Percentiles rank a stretch among this genome's conserved stretches.
Evolutionary conservation across 2,797 vertebrate species (phyloP).

Genomic region (Acrocephalus scirpaceus): DNA sequence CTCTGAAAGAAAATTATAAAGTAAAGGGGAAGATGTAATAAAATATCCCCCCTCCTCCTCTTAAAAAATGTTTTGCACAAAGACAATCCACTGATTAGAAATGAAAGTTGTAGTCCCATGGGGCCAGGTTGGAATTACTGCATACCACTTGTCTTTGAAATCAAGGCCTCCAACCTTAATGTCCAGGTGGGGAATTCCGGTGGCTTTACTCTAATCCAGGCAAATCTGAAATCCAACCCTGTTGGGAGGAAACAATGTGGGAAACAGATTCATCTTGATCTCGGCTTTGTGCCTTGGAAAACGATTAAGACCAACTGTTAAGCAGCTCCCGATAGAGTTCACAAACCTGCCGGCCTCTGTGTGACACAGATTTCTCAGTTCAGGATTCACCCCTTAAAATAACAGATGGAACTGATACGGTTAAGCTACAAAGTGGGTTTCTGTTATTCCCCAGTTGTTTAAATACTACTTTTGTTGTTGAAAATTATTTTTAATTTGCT

Average conservation of each 20-base stretch:
- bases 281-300: constrained; percentile 74
- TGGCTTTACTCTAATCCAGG: constrained; percentile 75
- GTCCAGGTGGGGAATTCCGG: constrained; percentile 76
- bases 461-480: constrained; percentile 32
- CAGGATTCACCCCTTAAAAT: constrained; percentile 54
- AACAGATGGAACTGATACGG: constrained; percentile 58
- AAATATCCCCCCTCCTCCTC: neutral
- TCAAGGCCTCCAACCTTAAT: constrained; percentile 64
- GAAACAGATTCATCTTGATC: constrained; percentile 75
- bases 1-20: constrained; percentile 8
- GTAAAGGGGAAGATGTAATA: constrained; percentile 24
- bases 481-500: constrained; percentile 19
- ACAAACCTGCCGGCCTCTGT: constrained; percentile 62
- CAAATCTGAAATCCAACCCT: constrained; percentile 75
- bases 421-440: constrained; percentile 7
- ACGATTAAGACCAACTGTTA: constrained; percentile 74
- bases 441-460: neutral
- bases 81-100: constrained; percentile 65
- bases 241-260: constrained; percentile 76
- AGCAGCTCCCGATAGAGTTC: constrained; percentile 63
- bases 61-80: constrained; percentile 24
- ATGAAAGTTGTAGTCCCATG: constrained; percentile 36
- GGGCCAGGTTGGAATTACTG: constrained; percentile 59
- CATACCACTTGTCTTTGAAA: constrained; percentile 71
- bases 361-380: constrained; percentile 59